These are phyloP conservation scores for Hoplostethus atlanticus DNA, from an alignment of 2,797 vertebrate species.

Conservation along the genomic window DNA sequence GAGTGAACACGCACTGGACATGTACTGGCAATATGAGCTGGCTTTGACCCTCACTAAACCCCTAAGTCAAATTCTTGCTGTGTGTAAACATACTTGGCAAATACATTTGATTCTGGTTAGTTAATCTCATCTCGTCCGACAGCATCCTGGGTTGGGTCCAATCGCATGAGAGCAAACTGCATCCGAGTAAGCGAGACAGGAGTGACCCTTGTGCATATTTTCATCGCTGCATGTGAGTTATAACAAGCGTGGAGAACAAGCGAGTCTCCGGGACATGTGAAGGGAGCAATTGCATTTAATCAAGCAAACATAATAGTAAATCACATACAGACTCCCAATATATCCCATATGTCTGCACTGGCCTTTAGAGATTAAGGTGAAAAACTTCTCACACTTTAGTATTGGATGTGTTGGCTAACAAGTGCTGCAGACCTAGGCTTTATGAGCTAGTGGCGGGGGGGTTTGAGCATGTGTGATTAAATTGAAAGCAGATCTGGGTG, in stretches of 20 bases:
- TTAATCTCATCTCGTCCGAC: conserved; percentile 19
- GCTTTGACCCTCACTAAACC: background rate
- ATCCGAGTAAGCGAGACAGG: background rate
- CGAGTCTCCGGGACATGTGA: background rate
- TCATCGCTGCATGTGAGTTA: background rate
- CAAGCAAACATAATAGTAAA: conserved; percentile 12
- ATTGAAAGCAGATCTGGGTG: conserved; percentile 50
- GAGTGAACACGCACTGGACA: background rate
- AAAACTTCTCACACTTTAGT: conserved; percentile 42
- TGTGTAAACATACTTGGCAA: conserved; percentile 21
- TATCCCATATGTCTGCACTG: conserved; percentile 31
- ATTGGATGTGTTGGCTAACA: conserved; percentile 4
- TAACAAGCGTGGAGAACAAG: too few species aligned
- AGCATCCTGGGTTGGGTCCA: background rate
- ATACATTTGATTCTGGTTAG: background rate
- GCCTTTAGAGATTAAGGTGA: conserved; percentile 32
- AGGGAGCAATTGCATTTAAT: conserved; percentile 15
- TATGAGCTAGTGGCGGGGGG: background rate
- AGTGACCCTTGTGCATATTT: background rate
- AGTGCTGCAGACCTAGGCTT: background rate
- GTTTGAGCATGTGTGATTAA: conserved; percentile 29
- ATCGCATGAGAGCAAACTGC: background rate
- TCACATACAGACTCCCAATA: conserved; percentile 18
- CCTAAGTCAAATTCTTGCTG: conserved; percentile 8
- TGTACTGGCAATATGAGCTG: conserved; percentile 1